Evolutionary conservation across 2,113 vertebrate genomes (phyloP).

Genomic region (Saccopteryx leptura): DNA sequence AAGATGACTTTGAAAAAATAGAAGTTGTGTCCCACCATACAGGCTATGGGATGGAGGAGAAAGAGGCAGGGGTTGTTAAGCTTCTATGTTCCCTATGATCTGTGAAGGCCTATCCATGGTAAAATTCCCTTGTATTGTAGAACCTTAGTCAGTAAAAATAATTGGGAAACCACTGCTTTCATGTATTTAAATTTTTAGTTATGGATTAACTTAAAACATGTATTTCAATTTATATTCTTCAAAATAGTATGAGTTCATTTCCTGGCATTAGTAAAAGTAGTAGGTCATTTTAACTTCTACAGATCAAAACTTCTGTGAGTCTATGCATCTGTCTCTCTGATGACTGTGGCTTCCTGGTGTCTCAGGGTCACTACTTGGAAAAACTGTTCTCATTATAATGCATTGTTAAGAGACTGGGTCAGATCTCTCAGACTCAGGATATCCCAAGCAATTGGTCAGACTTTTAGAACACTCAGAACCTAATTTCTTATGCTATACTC

Average conservation of each 20-base stretch:
- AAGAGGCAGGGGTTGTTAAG: background rate
- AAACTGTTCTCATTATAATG: background rate
- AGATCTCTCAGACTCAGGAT: background rate
- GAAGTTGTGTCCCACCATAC: background rate
- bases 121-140: background rate
- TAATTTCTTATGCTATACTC: background rate
- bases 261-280: background rate
- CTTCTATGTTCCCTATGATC: background rate
- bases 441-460: background rate
- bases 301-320: background rate
- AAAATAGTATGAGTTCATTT: background rate
- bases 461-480: slow-evolving; percentile 3
- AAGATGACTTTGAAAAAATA: slow-evolving; percentile 26
- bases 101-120: background rate
- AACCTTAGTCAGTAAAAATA: background rate
- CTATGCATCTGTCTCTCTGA: background rate
- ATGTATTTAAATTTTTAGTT: background rate
- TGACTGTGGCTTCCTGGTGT: background rate
- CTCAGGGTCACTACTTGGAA: slow-evolving; percentile 35
- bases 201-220: slow-evolving; percentile 2
- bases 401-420: background rate
- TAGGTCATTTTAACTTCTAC: background rate
- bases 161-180: background rate
- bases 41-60: background rate
- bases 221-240: slow-evolving; percentile 9